Conservation (phyloP, 2,113 vertebrate genomes). For the Psammodynastes pulverulentus region DNA sequence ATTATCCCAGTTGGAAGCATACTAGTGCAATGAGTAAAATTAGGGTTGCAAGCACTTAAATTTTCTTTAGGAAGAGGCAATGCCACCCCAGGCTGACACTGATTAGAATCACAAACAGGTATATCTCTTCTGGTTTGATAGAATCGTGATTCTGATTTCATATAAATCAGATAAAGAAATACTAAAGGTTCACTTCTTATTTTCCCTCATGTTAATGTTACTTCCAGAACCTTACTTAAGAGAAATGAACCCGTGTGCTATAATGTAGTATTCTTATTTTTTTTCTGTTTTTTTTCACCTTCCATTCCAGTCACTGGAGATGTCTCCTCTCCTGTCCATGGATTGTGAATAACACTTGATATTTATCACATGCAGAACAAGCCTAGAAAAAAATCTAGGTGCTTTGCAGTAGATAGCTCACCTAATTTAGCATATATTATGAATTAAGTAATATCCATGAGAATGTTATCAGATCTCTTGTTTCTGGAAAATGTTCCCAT, state of each 20-base stretch:
- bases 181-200: neutral
- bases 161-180: neutral
- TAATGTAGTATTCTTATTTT: neutral
- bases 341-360: rapidly evolving
- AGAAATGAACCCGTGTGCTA: neutral
- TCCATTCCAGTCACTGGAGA: neutral
- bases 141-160: slow-evolving; percentile 22
- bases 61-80: slow-evolving; percentile 67
- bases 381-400: neutral
- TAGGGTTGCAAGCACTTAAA: slow-evolving; percentile 49
- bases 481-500: neutral
- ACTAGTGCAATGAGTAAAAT: slow-evolving; percentile 66
- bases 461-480: neutral
- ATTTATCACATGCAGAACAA: neutral
- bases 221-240: neutral
- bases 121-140: neutral
- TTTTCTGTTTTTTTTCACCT: neutral
- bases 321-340: neutral
- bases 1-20: slow-evolving; percentile 77
- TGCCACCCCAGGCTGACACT: slow-evolving; percentile 50
- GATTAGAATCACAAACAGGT: slow-evolving; percentile 42
- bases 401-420: neutral
- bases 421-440: neutral
- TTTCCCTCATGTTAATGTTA: neutral
- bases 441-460: neutral